Conservation (phyloP, 2,797 vertebrate species). For the Epinephelus awoara region DNA sequence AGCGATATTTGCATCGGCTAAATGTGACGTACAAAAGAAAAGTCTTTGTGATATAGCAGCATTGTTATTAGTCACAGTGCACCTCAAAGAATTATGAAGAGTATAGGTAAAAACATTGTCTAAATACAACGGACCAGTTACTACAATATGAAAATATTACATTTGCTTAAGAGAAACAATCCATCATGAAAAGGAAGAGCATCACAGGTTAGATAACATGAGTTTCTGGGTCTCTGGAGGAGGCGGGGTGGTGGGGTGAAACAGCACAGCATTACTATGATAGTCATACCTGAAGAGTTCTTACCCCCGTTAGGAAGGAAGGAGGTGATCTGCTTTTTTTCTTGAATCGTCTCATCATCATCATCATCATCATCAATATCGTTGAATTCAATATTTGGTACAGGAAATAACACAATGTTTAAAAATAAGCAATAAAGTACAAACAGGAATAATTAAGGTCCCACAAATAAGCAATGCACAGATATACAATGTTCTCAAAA, state of each 20-base stretch:
- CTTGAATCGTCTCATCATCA: constrained; percentile 27
- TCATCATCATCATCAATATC: constrained; percentile 41
- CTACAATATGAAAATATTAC: constrained; percentile 86
- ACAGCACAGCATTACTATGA: constrained; percentile 73
- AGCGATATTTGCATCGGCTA: constrained; percentile 45
- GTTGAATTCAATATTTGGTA: constrained; percentile 78
- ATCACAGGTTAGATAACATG: constrained; percentile 67
- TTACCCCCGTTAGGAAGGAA: constrained; percentile 59
- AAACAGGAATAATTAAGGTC: constrained; percentile 66
- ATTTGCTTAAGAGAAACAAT: constrained; percentile 75
- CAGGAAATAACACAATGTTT: constrained; percentile 73
- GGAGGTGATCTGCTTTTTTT: constrained; percentile 69
- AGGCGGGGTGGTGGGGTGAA: constrained; percentile 40
- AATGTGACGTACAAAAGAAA: constrained; percentile 58
- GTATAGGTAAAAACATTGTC: constrained; percentile 75
- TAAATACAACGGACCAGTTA: constrained; percentile 74
- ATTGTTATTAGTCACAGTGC: constrained; percentile 83
- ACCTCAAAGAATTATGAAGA: constrained; percentile 76
- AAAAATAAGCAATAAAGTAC: constrained; percentile 68
- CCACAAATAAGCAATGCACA: constrained; percentile 76
- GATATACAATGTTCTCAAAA: constrained; percentile 71
- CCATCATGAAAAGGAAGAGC: constrained; percentile 72
- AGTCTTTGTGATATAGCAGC: constrained; percentile 82
- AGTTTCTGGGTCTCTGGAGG: constrained; percentile 68
- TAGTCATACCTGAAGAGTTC: constrained; percentile 79